phyloP scores from a whole-genome alignment of 2,888 invertebrate species.

The Gnatocerus cornutus region DNA sequence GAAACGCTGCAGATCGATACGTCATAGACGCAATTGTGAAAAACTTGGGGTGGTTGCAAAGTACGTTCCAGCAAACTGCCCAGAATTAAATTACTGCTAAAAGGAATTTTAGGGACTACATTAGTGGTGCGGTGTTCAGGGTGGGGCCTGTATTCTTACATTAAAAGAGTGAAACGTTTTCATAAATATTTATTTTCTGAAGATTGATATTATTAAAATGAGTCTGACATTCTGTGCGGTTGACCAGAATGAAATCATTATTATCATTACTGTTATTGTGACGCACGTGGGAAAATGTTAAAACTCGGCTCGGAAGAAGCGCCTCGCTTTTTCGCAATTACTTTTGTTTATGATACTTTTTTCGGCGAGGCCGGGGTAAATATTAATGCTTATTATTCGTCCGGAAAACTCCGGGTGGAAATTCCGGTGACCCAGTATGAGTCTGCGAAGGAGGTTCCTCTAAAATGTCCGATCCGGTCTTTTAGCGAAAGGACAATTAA shows the following conservation, averaged over 20 bases:
- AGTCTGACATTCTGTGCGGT: too few relatives aligned
- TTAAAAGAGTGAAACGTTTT: too few relatives aligned
- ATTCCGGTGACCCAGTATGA: slow-evolving; percentile 34
- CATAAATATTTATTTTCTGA: too few relatives aligned
- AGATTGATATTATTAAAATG: too few relatives aligned
- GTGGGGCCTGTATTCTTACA: background rate
- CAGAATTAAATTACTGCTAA: slow-evolving; percentile 4
- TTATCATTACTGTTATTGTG: too few relatives aligned
- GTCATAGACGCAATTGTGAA: slow-evolving; percentile 15
- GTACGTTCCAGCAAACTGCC: background rate
- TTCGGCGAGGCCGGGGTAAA: slow-evolving; percentile 4
- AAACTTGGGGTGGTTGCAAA: slow-evolving; percentile 10
- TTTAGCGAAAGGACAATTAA: slow-evolving; percentile 56
- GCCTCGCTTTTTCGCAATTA: background rate
- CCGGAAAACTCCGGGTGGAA: slow-evolving; percentile 5
- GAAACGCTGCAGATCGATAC: slow-evolving; percentile 24
- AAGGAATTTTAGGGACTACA: background rate
- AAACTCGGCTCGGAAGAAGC: too few relatives aligned
- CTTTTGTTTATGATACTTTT: slow-evolving; percentile 4
- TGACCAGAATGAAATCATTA: too few relatives aligned
- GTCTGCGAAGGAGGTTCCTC: slow-evolving; percentile 51
- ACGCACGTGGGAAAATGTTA: too few relatives aligned
- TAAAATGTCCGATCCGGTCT: slow-evolving; percentile 48
- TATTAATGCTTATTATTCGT: slow-evolving; percentile 27
- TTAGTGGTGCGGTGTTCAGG: background rate